Evolutionary conservation across 2,113 vertebrate genomes (phyloP).

Genomic region (Oophaga pumilio): DNA sequence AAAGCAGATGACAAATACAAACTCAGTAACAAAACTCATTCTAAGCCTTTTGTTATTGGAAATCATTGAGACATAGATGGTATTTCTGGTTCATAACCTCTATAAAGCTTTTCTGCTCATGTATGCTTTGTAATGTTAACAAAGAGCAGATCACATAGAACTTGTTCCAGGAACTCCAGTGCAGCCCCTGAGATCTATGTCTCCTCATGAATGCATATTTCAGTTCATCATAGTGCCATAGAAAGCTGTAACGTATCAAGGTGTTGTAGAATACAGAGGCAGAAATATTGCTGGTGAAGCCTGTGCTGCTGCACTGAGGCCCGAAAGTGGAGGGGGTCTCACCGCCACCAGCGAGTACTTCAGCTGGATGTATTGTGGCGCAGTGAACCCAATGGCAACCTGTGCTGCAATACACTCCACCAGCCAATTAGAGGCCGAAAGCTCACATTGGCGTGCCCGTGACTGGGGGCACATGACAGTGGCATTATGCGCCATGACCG

Average conservation of each 20-base stretch:
- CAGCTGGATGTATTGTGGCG: too few relatives aligned
- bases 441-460: too few relatives aligned
- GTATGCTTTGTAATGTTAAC: slow-evolving; percentile 32
- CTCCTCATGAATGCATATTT: not conserved
- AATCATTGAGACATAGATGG: slow-evolving; percentile 32
- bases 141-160: slow-evolving; percentile 33
- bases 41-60: slow-evolving; percentile 19
- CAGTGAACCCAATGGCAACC: too few relatives aligned
- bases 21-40: slow-evolving; percentile 23
- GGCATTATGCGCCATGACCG: too few relatives aligned
- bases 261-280: not conserved
- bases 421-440: too few relatives aligned
- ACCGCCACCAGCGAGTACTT: too few relatives aligned
- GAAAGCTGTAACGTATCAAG: not conserved
- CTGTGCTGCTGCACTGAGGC: too few relatives aligned
- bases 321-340: too few relatives aligned
- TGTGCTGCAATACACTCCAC: too few relatives aligned
- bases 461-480: too few relatives aligned
- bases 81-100: slow-evolving; percentile 39
- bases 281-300: too few relatives aligned
- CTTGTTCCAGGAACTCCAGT: slow-evolving; percentile 30
- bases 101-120: slow-evolving; percentile 16
- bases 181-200: not conserved
- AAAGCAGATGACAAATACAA: not conserved
- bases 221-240: not conserved